Evolutionary conservation across 2,888 invertebrate genomes (phyloP), one percentile per base, ranked within the genome.

Genomic region (Podabrus alpinus): DNA sequence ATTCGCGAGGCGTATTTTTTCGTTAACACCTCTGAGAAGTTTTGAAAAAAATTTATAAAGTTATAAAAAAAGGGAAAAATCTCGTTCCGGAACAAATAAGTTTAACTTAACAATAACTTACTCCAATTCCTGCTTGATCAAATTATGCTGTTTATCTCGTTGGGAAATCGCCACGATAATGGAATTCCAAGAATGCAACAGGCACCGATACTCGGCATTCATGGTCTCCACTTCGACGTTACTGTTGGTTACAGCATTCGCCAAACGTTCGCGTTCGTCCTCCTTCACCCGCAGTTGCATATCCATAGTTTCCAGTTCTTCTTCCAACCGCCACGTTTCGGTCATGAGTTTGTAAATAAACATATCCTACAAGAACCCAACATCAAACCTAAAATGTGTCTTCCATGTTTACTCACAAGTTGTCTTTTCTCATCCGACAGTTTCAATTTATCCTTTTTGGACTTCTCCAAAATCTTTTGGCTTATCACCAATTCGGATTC

Each of bases 111-210:
- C 16, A 59, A 68, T 66, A 45, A 83, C 87, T 86, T 85, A 92
- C 92, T 86, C 88, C 79, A 92, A 89, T 80, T 93, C 92, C 45
- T 89, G 88, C 62, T 89, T 89, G 0, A 93, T 89, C 68, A 91
- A 90, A 77, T 91, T 90, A 74, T 91, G 89, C 1, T 92, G 90
- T 80, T 90, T 91, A 84, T 95, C 94, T 17, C 94, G 86, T 74
- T 92, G 91, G 17, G 90, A 89, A 76, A 95, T 93, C 73, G 92
- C 92, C 11, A 92, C 88, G 2, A 95, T 89, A 60, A 94, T 93
- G 13, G 92, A 91, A 83, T 93, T 92, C 95, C 95, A 95, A 7
- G 93, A 89, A 81, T 91, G 91, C 77, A 93, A 89, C 15, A 95
- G 87, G 4, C 92, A 91, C 59, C 91, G 91, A 77, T 94, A 92